phyloP scores from a whole-genome alignment of 1,140 invertebrate species.

The Aphidius gifuensis region DNA sequence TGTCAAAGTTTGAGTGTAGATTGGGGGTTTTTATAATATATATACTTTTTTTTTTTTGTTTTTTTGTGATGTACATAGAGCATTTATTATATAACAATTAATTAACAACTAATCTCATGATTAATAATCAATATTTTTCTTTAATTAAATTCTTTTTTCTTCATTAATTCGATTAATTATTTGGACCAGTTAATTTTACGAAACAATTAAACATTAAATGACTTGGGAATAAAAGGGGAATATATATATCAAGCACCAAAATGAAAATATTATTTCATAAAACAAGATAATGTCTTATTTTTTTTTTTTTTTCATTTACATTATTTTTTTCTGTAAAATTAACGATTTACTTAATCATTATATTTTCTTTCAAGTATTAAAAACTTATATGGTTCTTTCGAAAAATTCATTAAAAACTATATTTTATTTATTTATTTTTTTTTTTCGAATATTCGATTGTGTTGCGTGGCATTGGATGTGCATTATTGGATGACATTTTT shows the following conservation, averaged over 20 bases:
- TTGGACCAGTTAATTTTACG: too few relatives aligned
- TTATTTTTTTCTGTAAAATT: constrained; percentile 12
- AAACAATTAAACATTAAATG: too few relatives aligned
- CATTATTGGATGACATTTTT: constrained; percentile 28
- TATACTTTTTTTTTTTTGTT: constrained; percentile 37
- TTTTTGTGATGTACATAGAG: constrained; percentile 48
- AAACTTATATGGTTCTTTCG: constrained; percentile 14
- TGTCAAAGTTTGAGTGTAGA: not conserved
- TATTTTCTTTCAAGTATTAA: constrained; percentile 21
- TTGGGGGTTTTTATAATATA: constrained; percentile 21
- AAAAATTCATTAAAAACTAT: constrained; percentile 19
- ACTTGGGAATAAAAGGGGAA: too few relatives aligned
- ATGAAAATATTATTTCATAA: constrained; percentile 28
- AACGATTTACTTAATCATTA: not conserved
- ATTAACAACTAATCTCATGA: constrained; percentile 42
- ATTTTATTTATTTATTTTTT: constrained; percentile 4
- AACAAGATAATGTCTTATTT: constrained; percentile 35
- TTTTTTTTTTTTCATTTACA: constrained; percentile 22
- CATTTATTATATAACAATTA: constrained; percentile 46
- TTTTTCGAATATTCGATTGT: constrained; percentile 20
- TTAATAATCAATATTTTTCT: constrained; percentile 1
- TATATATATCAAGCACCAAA: constrained; percentile 48
- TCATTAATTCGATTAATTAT: not conserved
- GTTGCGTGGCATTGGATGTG: constrained; percentile 32
- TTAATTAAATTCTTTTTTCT: constrained; percentile 1